Percentiles rank a stretch among this genome's conserved stretches.
Evolutionary conservation across 2,797 vertebrate genomes (phyloP).

Genomic region (Potorous gilbertii): DNA sequence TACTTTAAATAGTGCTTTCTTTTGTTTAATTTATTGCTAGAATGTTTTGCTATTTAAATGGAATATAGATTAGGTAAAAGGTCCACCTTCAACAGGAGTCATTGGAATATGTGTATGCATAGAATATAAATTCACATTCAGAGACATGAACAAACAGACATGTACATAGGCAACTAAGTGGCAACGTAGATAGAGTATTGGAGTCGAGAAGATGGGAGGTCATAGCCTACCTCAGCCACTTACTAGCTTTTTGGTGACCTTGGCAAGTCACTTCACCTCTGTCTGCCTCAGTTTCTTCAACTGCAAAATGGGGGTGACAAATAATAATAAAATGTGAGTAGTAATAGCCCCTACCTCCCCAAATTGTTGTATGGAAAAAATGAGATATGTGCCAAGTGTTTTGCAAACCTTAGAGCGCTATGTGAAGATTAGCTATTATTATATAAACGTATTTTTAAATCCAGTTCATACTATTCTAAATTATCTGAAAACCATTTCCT

Average conservation of each 20-base stretch:
- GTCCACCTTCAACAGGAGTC: slow-evolving; percentile 61
- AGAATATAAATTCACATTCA: slow-evolving; percentile 62
- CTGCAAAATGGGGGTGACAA: neutral
- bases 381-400: neutral
- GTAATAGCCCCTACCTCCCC: neutral
- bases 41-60: slow-evolving; percentile 65
- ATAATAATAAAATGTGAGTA: neutral
- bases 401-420: neutral
- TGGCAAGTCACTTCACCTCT: neutral
- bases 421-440: neutral
- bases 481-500: slow-evolving; percentile 60
- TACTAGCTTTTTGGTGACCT: neutral
- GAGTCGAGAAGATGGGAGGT: neutral
- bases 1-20: neutral
- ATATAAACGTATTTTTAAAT: neutral
- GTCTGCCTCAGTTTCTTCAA: neutral
- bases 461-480: slow-evolving; percentile 44
- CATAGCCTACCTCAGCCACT: neutral
- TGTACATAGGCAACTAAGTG: neutral
- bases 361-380: neutral
- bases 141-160: slow-evolving; percentile 1
- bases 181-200: neutral
- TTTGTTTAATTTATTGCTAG: slow-evolving; percentile 38
- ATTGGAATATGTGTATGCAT: slow-evolving; percentile 62
- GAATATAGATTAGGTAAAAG: slow-evolving; percentile 70